Evolutionary conservation across 2,113 vertebrate species (phyloP).

Genomic region (Orthonyx spaldingii): DNA sequence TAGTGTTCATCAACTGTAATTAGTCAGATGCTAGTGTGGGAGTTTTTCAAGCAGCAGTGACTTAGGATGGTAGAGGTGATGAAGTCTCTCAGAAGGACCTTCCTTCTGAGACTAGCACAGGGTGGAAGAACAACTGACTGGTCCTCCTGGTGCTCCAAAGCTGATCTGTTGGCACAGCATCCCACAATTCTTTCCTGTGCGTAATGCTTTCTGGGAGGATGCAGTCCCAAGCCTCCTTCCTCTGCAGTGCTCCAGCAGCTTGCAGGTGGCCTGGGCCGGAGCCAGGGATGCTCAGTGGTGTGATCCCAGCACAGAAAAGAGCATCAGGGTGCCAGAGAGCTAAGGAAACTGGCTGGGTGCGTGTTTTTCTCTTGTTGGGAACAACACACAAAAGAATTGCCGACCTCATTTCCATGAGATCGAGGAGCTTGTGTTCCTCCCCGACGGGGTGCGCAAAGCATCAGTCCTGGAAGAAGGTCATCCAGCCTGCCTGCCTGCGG

Average conservation of each 20-base stretch:
- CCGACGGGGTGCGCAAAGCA: rapidly evolving
- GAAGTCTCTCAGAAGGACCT: background rate
- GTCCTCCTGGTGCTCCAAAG: background rate
- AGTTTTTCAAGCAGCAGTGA: background rate
- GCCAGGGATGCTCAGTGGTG: background rate
- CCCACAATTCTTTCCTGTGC: rapidly evolving
- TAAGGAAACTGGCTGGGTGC: rapidly evolving
- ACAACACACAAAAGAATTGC: background rate
- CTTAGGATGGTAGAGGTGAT: background rate
- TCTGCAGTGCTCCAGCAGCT: background rate
- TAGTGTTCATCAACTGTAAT: background rate
- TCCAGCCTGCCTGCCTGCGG: background rate
- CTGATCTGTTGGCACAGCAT: background rate
- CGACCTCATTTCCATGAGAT: background rate
- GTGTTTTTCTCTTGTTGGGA: background rate
- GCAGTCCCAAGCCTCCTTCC: background rate
- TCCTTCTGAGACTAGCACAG: background rate
- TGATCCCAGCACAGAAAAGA: background rate
- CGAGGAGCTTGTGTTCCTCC: background rate
- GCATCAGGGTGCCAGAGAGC: background rate
- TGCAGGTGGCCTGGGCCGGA: background rate
- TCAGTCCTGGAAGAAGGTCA: background rate
- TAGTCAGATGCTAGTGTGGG: rapidly evolving
- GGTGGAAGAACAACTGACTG: background rate
- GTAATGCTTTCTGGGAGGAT: background rate